A percentile compares a stretch with the other conserved stretches of the same genome.
Evolutionary conservation across 2,113 vertebrate genomes (phyloP).

Genomic region (Columbina picui): DNA sequence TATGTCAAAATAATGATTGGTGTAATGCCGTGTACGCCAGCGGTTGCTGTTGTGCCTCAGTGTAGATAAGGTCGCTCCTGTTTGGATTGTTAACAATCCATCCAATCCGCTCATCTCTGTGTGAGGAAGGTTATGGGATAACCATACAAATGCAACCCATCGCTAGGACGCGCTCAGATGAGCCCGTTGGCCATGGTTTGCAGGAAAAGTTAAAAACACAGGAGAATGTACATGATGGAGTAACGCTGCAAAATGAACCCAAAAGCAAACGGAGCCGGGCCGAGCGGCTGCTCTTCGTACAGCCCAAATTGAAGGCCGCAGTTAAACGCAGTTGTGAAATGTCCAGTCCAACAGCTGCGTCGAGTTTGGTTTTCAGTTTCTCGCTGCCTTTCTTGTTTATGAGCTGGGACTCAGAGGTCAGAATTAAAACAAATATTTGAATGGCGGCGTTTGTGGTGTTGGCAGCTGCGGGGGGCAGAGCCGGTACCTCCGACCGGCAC

Average conservation of each 20-base stretch:
- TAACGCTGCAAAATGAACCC: background rate
- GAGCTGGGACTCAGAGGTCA: slow-evolving; percentile 79
- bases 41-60: background rate
- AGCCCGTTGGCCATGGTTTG: background rate
- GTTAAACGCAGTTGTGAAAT: slow-evolving; percentile 69
- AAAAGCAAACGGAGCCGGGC: background rate
- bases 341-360: slow-evolving; percentile 73
- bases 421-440: slow-evolving; percentile 81
- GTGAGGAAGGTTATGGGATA: background rate
- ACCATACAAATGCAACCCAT: background rate
- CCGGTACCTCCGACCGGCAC: background rate
- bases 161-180: background rate
- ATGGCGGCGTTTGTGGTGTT: slow-evolving; percentile 72
- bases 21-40: background rate
- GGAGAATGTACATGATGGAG: slow-evolving; percentile 3
- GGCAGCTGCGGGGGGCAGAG: background rate
- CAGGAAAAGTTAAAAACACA: slow-evolving; percentile 31
- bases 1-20: background rate
- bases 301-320: slow-evolving; percentile 71
- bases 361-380: slow-evolving; percentile 72
- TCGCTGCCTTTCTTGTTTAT: slow-evolving; percentile 78
- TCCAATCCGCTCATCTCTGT: background rate
- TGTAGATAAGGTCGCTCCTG: background rate
- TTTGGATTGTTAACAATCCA: background rate
- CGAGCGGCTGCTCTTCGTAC: slow-evolving; percentile 70